A percentile compares a stretch with the other conserved stretches of the same genome.
These are phyloP conservation scores for Dendrophyllia cribrosa DNA, from an alignment of 64 coral and sea anemone genomes.

Conservation along the genomic window DNA sequence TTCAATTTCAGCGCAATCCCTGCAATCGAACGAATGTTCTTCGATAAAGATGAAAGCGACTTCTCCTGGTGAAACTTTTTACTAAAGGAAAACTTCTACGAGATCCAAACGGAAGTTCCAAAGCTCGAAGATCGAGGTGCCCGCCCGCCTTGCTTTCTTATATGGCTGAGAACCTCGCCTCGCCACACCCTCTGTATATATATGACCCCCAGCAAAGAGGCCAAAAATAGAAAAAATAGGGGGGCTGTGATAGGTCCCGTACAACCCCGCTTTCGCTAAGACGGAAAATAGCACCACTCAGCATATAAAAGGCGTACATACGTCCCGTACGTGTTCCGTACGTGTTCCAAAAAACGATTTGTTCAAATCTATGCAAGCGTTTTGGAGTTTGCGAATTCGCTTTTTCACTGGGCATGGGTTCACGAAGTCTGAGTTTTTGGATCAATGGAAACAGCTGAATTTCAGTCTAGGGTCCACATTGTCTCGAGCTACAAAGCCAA, in stretches of 20 bases:
- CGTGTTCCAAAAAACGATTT: too few species aligned
- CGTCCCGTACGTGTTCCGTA: background rate
- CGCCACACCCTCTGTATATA: conserved; percentile 79
- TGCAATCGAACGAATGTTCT: background rate
- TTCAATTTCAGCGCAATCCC: conserved; percentile 47
- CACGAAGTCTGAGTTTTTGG: too few species aligned
- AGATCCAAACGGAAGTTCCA: conserved; percentile 46
- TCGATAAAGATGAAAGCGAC: background rate
- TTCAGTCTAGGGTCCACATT: too few species aligned
- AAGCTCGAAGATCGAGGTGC: conserved; percentile 3
- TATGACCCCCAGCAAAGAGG: conserved; percentile 70
- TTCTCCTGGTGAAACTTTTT: background rate
- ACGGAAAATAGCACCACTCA: background rate
- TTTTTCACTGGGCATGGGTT: too few species aligned
- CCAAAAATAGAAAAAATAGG: conserved; percentile 70
- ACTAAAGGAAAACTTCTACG: background rate
- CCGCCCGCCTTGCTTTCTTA: conserved; percentile 5
- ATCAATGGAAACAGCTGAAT: too few species aligned
- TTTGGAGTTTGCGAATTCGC: too few species aligned
- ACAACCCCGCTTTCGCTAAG: background rate
- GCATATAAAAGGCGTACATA: background rate
- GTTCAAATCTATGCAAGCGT: too few species aligned
- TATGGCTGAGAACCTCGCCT: conserved; percentile 60
- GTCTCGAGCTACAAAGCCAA: too few species aligned
- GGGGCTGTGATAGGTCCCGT: conserved; percentile 1